phyloP scores from a whole-genome alignment of 2,113 vertebrate species.

The Odocoileus hemionus region DNA sequence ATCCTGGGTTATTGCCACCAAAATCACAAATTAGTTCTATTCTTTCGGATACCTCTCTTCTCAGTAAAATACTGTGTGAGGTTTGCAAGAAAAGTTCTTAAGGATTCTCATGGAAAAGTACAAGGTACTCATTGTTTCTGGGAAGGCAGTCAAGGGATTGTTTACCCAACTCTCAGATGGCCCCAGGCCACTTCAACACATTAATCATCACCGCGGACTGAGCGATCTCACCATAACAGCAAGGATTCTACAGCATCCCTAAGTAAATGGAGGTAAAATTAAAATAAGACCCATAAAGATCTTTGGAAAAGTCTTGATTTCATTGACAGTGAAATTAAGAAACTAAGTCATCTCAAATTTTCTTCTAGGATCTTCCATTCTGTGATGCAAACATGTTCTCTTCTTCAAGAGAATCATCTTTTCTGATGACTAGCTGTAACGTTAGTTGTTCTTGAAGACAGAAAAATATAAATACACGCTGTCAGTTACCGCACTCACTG shows the following conservation, averaged over 20 bases:
- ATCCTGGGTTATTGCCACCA: neutral
- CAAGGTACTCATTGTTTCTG: neutral
- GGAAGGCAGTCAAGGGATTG: neutral
- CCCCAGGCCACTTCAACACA: neutral
- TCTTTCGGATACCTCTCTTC: neutral
- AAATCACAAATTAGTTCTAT: neutral
- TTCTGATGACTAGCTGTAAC: neutral
- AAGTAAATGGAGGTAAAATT: neutral
- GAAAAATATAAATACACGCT: neutral
- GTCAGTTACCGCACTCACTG: neutral
- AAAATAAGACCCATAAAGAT: neutral
- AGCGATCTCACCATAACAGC: too few species aligned
- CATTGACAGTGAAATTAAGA: neutral
- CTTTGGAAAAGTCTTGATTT: neutral
- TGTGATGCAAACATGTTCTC: neutral
- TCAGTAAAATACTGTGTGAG: neutral
- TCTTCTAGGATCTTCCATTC: neutral
- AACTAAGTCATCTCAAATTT: neutral
- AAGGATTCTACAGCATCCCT: neutral
- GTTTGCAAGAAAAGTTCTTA: neutral
- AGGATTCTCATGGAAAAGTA: neutral
- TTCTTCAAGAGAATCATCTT: neutral
- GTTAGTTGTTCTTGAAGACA: neutral
- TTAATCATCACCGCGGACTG: rapidly evolving
- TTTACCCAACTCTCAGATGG: neutral